Conservation (phyloP, 2,113 vertebrate species). For the Merops nubicus region DNA sequence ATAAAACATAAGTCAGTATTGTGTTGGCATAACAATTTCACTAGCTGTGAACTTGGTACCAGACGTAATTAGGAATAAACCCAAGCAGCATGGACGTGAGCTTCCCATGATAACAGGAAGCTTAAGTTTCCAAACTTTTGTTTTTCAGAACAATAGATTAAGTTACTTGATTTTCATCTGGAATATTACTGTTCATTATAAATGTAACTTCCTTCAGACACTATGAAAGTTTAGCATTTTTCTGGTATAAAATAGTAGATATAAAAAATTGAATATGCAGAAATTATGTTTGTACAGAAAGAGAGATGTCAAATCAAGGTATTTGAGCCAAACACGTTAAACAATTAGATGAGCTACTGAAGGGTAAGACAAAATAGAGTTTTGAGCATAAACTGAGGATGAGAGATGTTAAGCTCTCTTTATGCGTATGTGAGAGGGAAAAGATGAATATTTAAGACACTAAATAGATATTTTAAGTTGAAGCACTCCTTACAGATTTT, state of each 20-base stretch:
- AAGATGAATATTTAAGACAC: background rate
- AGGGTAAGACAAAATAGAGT: background rate
- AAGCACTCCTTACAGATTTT: slow-evolving; percentile 86
- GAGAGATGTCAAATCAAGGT: background rate
- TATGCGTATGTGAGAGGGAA: background rate
- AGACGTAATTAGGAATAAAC: background rate
- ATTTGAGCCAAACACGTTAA: background rate
- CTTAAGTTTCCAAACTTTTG: background rate
- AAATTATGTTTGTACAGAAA: background rate
- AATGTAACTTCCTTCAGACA: background rate
- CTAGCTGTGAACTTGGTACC: background rate
- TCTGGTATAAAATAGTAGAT: background rate
- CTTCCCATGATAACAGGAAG: background rate
- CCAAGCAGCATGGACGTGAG: rapidly evolving
- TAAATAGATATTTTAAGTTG: background rate
- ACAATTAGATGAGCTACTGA: background rate
- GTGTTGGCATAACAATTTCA: background rate
- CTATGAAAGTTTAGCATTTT: background rate
- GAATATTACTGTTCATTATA: background rate
- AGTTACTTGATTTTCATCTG: background rate
- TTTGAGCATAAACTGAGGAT: background rate
- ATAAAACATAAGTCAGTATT: background rate
- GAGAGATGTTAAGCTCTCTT: background rate
- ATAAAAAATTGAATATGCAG: background rate
- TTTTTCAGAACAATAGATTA: background rate